A percentile compares a stretch with the other conserved stretches of the same genome.
Evolutionary conservation across 2,797 vertebrate species (phyloP).

Genomic region (Oophaga sylvatica): DNA sequence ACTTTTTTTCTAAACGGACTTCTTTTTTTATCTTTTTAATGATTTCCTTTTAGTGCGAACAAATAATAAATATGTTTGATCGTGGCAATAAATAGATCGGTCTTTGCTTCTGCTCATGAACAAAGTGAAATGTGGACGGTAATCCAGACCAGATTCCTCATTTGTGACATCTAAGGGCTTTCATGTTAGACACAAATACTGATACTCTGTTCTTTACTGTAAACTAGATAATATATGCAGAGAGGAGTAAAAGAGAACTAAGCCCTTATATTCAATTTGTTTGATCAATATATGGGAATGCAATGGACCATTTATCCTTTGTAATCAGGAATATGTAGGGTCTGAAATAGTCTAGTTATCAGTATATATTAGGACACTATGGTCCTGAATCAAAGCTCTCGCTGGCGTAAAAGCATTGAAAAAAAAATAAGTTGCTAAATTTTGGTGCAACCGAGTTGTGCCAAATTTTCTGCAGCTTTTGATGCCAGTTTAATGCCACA

Average conservation of each 20-base stretch:
- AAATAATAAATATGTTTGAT: slow-evolving; percentile 40
- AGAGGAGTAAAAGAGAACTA: neutral
- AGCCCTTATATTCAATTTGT: neutral
- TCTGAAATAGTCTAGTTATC: neutral
- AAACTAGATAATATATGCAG: neutral
- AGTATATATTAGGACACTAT: too few relatives aligned
- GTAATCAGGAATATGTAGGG: too few relatives aligned
- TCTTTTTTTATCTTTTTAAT: slow-evolving; percentile 39
- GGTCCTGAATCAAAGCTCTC: too few relatives aligned
- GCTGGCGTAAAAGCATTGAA: too few relatives aligned
- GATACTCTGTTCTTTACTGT: neutral
- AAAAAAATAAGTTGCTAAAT: too few relatives aligned
- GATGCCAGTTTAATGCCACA: too few relatives aligned
- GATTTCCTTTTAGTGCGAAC: slow-evolving; percentile 55
- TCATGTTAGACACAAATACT: neutral
- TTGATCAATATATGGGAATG: neutral
- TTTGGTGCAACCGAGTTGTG: too few relatives aligned
- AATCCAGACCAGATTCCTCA: slow-evolving; percentile 1
- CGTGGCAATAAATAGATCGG: neutral
- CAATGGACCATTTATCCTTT: neutral
- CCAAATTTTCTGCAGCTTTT: too few relatives aligned
- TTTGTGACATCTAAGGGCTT: neutral
- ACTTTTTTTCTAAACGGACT: slow-evolving; percentile 45
- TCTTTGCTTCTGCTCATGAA: neutral
- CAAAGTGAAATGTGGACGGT: neutral